These are phyloP conservation scores for Sceloporus tristichus DNA, from an alignment of 2,113 vertebrate genomes.

Conservation along the genomic window DNA sequence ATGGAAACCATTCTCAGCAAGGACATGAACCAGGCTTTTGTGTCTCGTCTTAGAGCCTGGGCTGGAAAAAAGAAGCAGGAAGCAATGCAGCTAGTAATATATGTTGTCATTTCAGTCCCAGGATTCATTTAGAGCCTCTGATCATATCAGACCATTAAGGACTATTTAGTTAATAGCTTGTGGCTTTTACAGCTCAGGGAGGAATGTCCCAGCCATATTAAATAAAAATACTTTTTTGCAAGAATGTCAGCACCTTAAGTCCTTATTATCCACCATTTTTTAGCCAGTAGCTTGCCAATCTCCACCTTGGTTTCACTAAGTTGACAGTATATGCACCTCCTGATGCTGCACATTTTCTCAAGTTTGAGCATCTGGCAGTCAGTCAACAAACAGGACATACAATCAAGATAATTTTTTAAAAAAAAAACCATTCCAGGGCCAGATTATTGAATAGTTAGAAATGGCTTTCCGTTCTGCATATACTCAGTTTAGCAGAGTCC, in stretches of 20 bases:
- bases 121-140: no score
- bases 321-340: no score
- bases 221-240: neutral
- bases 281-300: neutral
- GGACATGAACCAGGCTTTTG: no score
- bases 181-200: neutral
- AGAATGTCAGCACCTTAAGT: no score
- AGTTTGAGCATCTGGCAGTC: neutral
- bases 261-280: neutral
- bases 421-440: neutral
- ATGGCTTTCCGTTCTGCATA: no score
- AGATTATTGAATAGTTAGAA: neutral
- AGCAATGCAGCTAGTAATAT: no score
- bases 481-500: neutral
- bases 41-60: no score
- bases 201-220: neutral
- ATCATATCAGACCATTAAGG: neutral
- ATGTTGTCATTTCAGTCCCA: no score
- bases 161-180: neutral
- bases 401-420: neutral
- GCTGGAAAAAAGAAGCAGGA: no score
- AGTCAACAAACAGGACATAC: neutral
- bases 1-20: no score
- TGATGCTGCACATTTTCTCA: no score
- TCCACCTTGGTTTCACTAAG: no score